These are phyloP conservation scores for Sceloporus tristichus DNA, from an alignment of 2,113 vertebrate species.

Conservation along the genomic window DNA sequence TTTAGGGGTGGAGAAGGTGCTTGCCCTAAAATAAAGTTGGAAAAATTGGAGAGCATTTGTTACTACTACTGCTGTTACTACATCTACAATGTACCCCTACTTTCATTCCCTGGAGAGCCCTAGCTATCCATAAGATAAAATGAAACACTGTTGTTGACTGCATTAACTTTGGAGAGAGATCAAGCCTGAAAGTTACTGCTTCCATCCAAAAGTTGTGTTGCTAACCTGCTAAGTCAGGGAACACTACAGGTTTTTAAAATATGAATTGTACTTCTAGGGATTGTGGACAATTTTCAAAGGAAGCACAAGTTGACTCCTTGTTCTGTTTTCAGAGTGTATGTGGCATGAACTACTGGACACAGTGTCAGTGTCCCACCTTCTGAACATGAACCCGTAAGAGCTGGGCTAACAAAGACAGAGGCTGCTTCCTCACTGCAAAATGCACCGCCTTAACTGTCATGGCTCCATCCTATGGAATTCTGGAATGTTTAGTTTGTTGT, in stretches of 20 bases:
- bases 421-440: no score
- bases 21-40: no score
- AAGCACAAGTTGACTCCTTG: neutral
- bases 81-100: no score
- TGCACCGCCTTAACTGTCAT: no score
- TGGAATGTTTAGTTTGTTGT: no score
- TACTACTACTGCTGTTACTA: no score
- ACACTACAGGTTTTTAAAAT: neutral
- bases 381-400: neutral
- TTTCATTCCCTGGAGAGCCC: no score
- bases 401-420: neutral
- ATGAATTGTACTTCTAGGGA: neutral
- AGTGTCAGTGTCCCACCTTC: neutral
- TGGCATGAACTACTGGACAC: no score
- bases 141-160: conserved; percentile 2
- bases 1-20: no score
- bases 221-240: neutral
- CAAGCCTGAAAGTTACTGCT: neutral
- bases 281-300: neutral
- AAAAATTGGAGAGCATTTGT: no score
- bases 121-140: no score
- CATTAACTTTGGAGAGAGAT: neutral
- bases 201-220: neutral
- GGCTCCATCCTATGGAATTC: no score
- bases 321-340: neutral